Base-by-base conservation (phyloP, 2,888 invertebrate genomes). In the Rotaria sp. region DNA sequence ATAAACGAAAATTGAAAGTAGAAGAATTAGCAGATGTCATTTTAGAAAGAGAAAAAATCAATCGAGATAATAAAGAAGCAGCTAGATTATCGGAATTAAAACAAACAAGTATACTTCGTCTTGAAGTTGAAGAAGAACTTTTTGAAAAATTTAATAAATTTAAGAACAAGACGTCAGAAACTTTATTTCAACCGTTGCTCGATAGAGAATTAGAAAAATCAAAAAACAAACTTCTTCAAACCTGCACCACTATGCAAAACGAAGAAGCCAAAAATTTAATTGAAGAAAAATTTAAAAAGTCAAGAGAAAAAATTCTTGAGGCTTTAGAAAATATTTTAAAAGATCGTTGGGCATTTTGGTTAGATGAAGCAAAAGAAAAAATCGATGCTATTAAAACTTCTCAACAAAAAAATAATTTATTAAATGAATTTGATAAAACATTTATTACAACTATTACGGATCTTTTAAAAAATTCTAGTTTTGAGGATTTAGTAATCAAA, bases 321-420 rank as follows among this genome's bases (percentile, higher is more conserved):
- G 1, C 41, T 18, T 75, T 75, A 10, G 41, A 75, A 41, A 41
- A 21, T 75, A 75, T 75, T 41, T 13, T 75, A 8, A 75, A 75
- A 41, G n/a, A 75, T 41, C 75, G 75, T 26, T 75, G 75, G 75
- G 41, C 75, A 75, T 75, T 75, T 41, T 75, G 75, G 26, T 75
- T 75, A 75, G 75, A 75, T 24, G 75, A 75, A 75, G 75, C 75
- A 0, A 75, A 75, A 41, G 24, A 38, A 24, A 7, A 75, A 8
- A 75, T 75, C 1, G 75, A 75, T 75, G 41, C 15, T 41, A 41
- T 75, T 41, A 21, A 75, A 75, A 75, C 75, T 7, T 38, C 41
- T 18, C 24, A 75, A 26, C 3, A 41, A 75, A 75, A 75, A 4
- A 41, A 75, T 75, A 10, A 41, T 75, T 35, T 75, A 24, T 38